Base-by-base conservation (phyloP, 2,797 vertebrate species). In the Takifugu ocellatus region DNA sequence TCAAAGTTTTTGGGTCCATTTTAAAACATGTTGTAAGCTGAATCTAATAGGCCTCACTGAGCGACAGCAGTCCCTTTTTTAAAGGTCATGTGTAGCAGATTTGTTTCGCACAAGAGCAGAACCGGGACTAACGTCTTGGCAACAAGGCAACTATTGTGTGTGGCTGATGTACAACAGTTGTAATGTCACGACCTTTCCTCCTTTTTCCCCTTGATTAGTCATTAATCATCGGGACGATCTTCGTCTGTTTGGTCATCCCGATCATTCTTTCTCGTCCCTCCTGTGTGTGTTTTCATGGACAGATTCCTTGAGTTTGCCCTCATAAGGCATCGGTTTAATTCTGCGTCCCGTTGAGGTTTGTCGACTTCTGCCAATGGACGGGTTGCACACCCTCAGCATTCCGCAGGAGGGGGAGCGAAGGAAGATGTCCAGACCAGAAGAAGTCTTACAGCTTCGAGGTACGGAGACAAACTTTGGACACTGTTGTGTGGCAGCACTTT, bases 261-360 rank as follows among this genome's bases (percentile, higher is more conserved):
- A 14, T n/a, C 4, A 12, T 59, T 68, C 39, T 51, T 16, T 54
- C n/a, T 24, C 26, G 1, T 49, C 45, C 49, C 42, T 57, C 42
- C 14, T 47, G 2, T 54, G 2, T 57, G 50, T 44, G 43, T 27
- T 29, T 42, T 55, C 61, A 15, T 72, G 2, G 33, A 42, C 11
- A 42, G 63, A 81, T 70, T 78, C 63, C 59, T 26, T 11, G 27
- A 56, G 77, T 75, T 69, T 54, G 61, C 10, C 26, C 39, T 57
- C 49, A 27, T 14, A 33, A 54, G 45, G 29, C 29, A 58, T 52
- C 29, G 25, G 65, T 56, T 7, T 63, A 68, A 69, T n/a, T 45
- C 43, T 49, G 46, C 66, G 76, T 70, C 54, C 59, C 59, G 36
- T 42, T 63, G 63, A 66, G 56, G 70, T 81, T 81, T 72, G 63